Evolutionary conservation across 2,888 invertebrate genomes (phyloP).

Genomic region (Cryptocheilus praepositus): DNA sequence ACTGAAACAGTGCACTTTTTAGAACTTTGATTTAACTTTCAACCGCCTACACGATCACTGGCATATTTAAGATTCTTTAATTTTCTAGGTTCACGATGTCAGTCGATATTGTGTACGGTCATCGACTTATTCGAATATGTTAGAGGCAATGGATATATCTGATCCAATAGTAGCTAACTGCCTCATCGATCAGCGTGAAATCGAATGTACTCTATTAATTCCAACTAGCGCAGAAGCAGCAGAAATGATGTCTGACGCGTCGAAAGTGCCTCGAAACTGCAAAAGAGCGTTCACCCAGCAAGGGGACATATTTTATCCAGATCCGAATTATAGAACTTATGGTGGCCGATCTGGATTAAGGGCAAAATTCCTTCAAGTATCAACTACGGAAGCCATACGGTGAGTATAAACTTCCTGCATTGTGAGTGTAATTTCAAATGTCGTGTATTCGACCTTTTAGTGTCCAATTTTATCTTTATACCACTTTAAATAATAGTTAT

Average conservation of each 20-base stretch:
- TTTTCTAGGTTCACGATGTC: conserved; percentile 75
- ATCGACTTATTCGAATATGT: conserved; percentile 76
- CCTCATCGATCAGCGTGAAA: conserved; percentile 85
- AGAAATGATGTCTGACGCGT: conserved; percentile 80
- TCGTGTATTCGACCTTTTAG: no score
- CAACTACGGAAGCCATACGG: conserved; percentile 80
- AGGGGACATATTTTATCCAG: conserved; percentile 83
- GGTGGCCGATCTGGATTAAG: conserved; percentile 75
- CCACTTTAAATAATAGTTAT: no score
- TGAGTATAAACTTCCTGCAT: conserved; percentile 61
- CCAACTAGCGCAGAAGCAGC: conserved; percentile 83
- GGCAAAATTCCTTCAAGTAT: conserved; percentile 81
- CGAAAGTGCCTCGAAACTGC: conserved; percentile 83
- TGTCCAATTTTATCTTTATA: no score
- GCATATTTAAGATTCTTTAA: conserved; percentile 28
- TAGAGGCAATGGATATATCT: conserved; percentile 83
- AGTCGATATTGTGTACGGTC: conserved; percentile 74
- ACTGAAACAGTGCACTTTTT: no score
- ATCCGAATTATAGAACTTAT: conserved; percentile 86
- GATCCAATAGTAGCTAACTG: conserved; percentile 89
- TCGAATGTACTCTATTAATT: conserved; percentile 88
- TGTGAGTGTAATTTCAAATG: not conserved
- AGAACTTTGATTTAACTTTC: no score
- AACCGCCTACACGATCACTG: no score
- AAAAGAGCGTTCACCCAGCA: conserved; percentile 81